phyloP scores from a whole-genome alignment of 2,113 vertebrate species.

The Syngnathus floridae region DNA sequence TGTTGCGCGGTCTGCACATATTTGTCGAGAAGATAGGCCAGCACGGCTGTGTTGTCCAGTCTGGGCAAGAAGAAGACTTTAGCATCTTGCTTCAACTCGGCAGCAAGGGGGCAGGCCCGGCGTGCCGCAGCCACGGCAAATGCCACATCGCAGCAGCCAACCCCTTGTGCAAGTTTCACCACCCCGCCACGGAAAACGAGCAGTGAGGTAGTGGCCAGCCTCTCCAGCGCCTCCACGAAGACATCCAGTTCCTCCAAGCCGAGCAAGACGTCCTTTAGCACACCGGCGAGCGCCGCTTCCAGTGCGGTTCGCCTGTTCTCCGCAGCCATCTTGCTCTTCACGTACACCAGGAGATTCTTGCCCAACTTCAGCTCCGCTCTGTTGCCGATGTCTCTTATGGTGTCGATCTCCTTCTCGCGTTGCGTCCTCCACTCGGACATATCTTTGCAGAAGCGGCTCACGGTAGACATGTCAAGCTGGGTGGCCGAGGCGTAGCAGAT shows the following conservation, averaged over 20 bases:
- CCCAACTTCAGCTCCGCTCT: constrained; percentile 1
- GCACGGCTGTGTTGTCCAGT: constrained; percentile 50
- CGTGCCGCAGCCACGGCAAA: constrained; percentile 38
- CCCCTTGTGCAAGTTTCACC: constrained; percentile 28
- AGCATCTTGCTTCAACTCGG: constrained; percentile 59
- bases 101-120: constrained; percentile 44
- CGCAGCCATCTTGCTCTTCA: constrained; percentile 36
- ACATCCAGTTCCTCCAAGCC: constrained; percentile 51
- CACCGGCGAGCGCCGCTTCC: constrained; percentile 42
- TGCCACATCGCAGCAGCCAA: constrained; percentile 23
- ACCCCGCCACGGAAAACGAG: constrained; percentile 48
- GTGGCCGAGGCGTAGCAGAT: constrained; percentile 30
- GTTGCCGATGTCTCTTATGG: constrained; percentile 37
- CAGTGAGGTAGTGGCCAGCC: constrained; percentile 61
- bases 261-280: constrained; percentile 44
- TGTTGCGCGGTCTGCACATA: constrained; percentile 48
- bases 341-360: constrained; percentile 29
- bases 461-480: constrained; percentile 23
- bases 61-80: constrained; percentile 51
- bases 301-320: constrained; percentile 34
- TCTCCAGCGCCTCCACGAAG: constrained; percentile 68
- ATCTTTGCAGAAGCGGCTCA: constrained; percentile 30
- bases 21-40: constrained; percentile 55
- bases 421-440: constrained; percentile 24
- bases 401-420: constrained; percentile 30